phyloP scores from a whole-genome alignment of 2,113 vertebrate species.

The Astur gentilis region DNA sequence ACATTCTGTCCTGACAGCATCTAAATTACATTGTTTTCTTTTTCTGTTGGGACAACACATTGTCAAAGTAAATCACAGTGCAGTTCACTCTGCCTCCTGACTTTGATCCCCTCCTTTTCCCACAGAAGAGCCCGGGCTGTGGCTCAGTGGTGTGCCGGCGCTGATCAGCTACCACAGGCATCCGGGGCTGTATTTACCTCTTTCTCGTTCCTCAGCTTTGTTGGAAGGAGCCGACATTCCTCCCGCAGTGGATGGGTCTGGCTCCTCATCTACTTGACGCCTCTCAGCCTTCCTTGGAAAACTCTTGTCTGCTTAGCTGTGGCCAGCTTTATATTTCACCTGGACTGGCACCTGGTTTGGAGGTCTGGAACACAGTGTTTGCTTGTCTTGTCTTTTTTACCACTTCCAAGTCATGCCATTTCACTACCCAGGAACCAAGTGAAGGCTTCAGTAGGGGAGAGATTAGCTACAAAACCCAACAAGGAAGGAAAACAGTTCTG shows the following conservation, averaged over 20 bases:
- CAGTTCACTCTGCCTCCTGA: neutral
- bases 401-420: neutral
- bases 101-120: neutral
- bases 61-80: slow-evolving; percentile 10
- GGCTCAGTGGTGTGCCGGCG: accelerated
- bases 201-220: neutral
- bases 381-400: neutral
- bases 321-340: slow-evolving; percentile 15
- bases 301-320: neutral
- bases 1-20: slow-evolving; percentile 3
- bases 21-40: neutral
- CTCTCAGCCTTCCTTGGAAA: neutral
- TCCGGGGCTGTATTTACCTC: neutral
- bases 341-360: neutral
- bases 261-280: neutral
- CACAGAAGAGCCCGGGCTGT: neutral
- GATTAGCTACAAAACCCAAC: neutral
- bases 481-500: neutral
- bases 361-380: neutral
- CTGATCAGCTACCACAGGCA: neutral
- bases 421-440: neutral
- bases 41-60: neutral
- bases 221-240: neutral
- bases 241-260: accelerated
- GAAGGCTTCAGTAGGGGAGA: neutral